Base-by-base conservation (phyloP, 35 echinoderm and acorn worm genomes). In the Anneissia japonica region DNA sequence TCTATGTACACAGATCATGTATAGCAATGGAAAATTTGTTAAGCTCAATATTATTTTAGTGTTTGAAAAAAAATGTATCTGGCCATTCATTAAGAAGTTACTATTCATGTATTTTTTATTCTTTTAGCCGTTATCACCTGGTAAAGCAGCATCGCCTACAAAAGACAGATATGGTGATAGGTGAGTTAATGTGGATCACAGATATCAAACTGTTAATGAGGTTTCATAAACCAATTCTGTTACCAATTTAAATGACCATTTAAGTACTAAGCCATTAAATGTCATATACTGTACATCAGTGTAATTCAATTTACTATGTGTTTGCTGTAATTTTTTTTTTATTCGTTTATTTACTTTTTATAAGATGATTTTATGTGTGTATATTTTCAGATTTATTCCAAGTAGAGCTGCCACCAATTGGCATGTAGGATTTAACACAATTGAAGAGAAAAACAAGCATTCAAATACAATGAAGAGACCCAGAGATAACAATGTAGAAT, bases 151-250 rank as follows among this genome's bases (percentile, higher is more conserved):
- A 23, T 97, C 94, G 43, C 94, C 94, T 11, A 86, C 82, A 45
- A 97, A 97, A 77, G 94, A 92, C 64, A 86, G 90, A 76, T 97
- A 90, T 84, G 92, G 94, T 6, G 94, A 97, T 40, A 36, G 94
- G 21, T 64, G 2, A 64, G 51, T 64, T 64, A n/a, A n/a, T n/a
- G n/a, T n/a, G n/a, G n/a, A n/a, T n/a, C n/a, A n/a, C n/a, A 26
- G 11, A 56, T 56, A 11, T 26, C 46, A 56, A 56, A 56, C 46
- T 56, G 11, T 56, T 11, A 56, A 56, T 56, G 26, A 56, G 11
- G 11, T 56, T 56, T 56, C 46, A 13, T 26, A 56, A 56, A 26
- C 46, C 26, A 56, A 56, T 26, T 13, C 46, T n/a, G n/a, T n/a
- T n/a, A n/a, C n/a, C n/a, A n/a, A n/a, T n/a, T n/a, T n/a, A n/a